Evolutionary conservation across 1,140 invertebrate species (phyloP).

Genomic region (Phocides pigmalion): DNA sequence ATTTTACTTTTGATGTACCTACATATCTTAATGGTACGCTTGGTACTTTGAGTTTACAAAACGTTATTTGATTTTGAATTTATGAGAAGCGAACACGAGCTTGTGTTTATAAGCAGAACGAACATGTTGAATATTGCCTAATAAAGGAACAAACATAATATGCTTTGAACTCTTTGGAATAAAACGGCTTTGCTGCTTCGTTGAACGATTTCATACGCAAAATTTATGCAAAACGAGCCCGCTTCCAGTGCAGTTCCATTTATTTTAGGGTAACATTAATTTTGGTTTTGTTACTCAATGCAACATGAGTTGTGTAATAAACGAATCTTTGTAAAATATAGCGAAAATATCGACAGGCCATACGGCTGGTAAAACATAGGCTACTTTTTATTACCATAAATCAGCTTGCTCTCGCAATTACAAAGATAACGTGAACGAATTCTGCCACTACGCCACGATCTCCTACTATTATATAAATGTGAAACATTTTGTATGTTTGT

Average conservation of each 20-base stretch:
- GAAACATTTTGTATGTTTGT: too few relatives aligned
- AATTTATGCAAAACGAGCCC: slow-evolving; percentile 7
- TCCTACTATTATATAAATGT: too few relatives aligned
- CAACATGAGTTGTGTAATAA: neutral
- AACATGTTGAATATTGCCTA: neutral
- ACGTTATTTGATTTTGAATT: neutral
- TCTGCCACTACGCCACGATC: neutral
- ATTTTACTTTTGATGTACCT: neutral
- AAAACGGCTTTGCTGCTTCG: neutral
- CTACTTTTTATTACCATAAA: slow-evolving; percentile 1
- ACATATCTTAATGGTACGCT: neutral
- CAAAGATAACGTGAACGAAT: neutral
- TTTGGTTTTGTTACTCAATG: slow-evolving; percentile 4
- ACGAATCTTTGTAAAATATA: slow-evolving; percentile 3
- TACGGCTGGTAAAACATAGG: neutral
- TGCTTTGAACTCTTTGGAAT: neutral
- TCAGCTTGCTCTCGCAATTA: neutral
- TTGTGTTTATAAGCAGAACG: neutral
- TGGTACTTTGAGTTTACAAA: neutral
- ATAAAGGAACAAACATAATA: neutral
- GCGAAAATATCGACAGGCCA: neutral
- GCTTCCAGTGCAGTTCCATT: neutral
- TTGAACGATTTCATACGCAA: slow-evolving; percentile 10
- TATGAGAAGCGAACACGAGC: neutral
- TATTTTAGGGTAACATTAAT: slow-evolving; percentile 20